Conservation (phyloP, 2,888 invertebrate species). For the Pteria penguin region DNA sequence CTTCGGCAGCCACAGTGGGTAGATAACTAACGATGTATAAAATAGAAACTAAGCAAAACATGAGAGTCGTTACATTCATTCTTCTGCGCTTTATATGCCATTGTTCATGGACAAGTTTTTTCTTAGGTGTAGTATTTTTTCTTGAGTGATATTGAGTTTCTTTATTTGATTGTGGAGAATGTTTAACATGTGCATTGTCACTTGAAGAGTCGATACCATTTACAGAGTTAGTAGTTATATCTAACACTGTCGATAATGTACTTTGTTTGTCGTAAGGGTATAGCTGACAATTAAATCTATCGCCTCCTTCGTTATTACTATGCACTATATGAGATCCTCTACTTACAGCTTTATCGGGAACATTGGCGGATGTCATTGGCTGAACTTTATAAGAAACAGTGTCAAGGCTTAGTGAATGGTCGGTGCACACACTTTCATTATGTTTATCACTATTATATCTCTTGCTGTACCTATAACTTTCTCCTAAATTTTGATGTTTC, state of each 20-base stretch:
- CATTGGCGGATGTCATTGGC: background rate
- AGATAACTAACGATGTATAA: slow-evolving; percentile 39
- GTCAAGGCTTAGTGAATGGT: background rate
- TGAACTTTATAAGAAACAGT: background rate
- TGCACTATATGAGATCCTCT: no score
- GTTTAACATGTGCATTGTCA: background rate
- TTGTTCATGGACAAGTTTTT: no score
- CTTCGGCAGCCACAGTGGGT: slow-evolving; percentile 28
- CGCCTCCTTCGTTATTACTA: no score
- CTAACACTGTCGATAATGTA: background rate
- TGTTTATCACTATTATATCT: no score
- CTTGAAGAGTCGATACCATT: background rate
- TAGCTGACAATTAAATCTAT: background rate
- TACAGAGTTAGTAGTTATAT: background rate
- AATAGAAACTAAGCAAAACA: slow-evolving; percentile 31
- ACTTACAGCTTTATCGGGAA: background rate
- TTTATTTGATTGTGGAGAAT: background rate
- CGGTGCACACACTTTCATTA: no score
- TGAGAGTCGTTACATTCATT: slow-evolving; percentile 3
- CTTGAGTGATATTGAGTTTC: background rate
- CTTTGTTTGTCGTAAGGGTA: background rate
- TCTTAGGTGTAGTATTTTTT: background rate
- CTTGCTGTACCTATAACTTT: no score
- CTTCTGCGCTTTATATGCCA: background rate
- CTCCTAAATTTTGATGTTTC: slow-evolving; percentile 13